A percentile compares a stretch with the other conserved stretches of the same genome.
Evolutionary conservation across 2,113 vertebrate genomes (phyloP).

Genomic region (Semicossyphus pulcher): DNA sequence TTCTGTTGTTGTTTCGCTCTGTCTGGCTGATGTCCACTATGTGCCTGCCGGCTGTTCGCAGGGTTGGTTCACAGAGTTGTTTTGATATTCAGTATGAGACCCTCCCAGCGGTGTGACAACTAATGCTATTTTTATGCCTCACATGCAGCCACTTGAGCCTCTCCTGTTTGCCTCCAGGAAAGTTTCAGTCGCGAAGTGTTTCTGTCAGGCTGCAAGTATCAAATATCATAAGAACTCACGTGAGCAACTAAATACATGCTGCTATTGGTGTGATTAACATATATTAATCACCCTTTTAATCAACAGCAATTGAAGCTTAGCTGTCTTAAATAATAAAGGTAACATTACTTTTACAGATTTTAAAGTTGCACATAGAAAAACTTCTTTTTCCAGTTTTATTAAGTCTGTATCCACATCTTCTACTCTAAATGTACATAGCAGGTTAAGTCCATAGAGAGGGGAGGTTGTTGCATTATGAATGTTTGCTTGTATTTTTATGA

Average conservation of each 20-base stretch:
- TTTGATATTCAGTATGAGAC: slow-evolving; percentile 80
- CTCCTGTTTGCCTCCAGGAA: slow-evolving; percentile 46
- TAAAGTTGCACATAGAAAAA: not conserved
- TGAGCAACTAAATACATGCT: not conserved
- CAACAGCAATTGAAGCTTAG: too few species aligned
- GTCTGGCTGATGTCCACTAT: slow-evolving; percentile 62
- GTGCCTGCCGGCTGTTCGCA: slow-evolving; percentile 52
- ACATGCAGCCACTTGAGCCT: slow-evolving; percentile 68
- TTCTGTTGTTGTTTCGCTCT: slow-evolving; percentile 39
- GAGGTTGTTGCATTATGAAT: too few species aligned
- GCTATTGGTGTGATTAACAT: not conserved
- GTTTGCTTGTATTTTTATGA: too few species aligned
- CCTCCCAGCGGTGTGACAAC: slow-evolving; percentile 70
- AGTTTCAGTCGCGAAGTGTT: slow-evolving; percentile 40
- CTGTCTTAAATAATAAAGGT: too few species aligned
- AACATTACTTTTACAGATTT: too few species aligned
- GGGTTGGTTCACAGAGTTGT: slow-evolving; percentile 70
- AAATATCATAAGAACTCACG: slow-evolving; percentile 1
- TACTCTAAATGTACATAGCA: not conserved
- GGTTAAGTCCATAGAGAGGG: not conserved
- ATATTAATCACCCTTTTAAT: too few species aligned
- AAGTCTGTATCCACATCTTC: not conserved
- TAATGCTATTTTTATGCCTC: slow-evolving; percentile 81
- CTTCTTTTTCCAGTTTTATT: not conserved
- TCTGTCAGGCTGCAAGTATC: slow-evolving; percentile 24